Base-by-base conservation (phyloP, 2,113 vertebrate species). In the Mesocricetus auratus region DNA sequence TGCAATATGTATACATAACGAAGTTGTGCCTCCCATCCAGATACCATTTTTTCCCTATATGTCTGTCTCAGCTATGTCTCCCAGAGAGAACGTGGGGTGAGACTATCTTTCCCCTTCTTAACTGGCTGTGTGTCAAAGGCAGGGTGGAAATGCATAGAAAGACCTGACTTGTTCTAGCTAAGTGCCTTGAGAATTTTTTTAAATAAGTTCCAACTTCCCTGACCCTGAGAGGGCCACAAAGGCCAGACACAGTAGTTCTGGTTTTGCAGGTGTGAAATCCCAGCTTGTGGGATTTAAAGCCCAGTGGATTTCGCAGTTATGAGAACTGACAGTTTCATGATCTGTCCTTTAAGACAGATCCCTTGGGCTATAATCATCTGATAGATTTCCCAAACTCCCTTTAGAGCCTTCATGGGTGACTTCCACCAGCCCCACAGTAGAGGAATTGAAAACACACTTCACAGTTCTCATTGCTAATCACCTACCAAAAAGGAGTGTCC, bases 251-350 rank as follows among this genome's bases (percentile, higher is more conserved):
- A 2, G 89, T 33, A 53, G 33, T 33, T 68, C 24, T 26, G 3
- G 36, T 29, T 91, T 90, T 78, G 1, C 82, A 83, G 78, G 83
- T 79, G 89, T 82, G 86, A 90, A 93, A 86, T 29, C 45, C 36
- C 86, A 58, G 66, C 66, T 77, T 2, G n/a, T 26, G n/a, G 33
- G 82, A 87, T 47, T 39, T 47, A 26, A 36, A 19, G 53, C 77
- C 75, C 86, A 3, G 5, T 7, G 58, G 68, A 58, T 33, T 91
- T 91, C 68, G 42, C 58, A 17, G 68, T 45, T 39, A 42, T 11
- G 1, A 21, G 74, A 60, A 71, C 73, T 75, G 90, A 81, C 10
- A 58, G 78, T 58, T 60, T 85, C 22, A 0, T 7, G 79, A 24
- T 85, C 75, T 4, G 7, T 58, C 58, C 82, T 62, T 62, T n/a